phyloP scores from a whole-genome alignment of 2,888 invertebrate genomes.

The Rotaria macrura region DNA sequence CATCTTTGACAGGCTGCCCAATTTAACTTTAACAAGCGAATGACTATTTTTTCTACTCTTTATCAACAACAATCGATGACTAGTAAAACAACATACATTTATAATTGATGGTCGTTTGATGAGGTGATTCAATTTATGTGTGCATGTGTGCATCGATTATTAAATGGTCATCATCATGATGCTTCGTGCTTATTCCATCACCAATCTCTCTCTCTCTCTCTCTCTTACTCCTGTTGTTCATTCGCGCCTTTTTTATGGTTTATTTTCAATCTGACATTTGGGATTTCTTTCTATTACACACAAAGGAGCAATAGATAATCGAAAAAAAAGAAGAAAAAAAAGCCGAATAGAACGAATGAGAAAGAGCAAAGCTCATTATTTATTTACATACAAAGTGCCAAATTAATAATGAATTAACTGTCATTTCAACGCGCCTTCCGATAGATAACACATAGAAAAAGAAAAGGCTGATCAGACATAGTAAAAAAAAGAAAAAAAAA shows the following conservation, averaged over 20 bases:
- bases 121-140: background rate
- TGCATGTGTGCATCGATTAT: background rate
- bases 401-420: constrained; percentile 15
- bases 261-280: background rate
- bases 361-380: background rate
- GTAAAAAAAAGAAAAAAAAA: background rate
- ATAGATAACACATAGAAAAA: background rate
- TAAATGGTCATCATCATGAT: background rate
- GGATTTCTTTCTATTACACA: background rate
- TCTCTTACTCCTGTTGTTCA: background rate
- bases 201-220: background rate
- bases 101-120: background rate
- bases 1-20: background rate
- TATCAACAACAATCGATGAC: background rate
- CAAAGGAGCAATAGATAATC: constrained; percentile 12
- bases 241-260: background rate
- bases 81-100: background rate
- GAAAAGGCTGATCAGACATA: background rate
- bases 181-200: too few relatives aligned
- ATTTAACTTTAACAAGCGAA: background rate
- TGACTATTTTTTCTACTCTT: background rate
- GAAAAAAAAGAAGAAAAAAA: background rate
- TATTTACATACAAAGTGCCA: constrained; percentile 8
- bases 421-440: constrained; percentile 1
- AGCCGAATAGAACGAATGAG: background rate